These are phyloP conservation scores for Ferrisia virgata DNA, from an alignment of 2,888 invertebrate species.

Conservation along the genomic window DNA sequence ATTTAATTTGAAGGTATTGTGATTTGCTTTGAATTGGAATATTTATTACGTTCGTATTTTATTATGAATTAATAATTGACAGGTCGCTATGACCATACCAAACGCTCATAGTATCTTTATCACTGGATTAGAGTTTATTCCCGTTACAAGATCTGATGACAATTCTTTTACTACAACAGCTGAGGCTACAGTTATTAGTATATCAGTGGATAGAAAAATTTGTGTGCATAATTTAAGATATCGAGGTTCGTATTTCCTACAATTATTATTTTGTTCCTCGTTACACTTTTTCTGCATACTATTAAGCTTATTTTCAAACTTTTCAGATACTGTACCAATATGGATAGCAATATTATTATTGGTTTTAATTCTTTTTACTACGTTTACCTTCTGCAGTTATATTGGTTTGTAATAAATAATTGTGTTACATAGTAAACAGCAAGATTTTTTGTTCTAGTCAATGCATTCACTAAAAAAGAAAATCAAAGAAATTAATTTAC, in stretches of 20 bases:
- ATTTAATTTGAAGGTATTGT: slow-evolving; percentile 78
- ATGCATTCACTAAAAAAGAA: neutral
- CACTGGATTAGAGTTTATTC: slow-evolving; percentile 91
- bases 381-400: slow-evolving; percentile 23
- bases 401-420: slow-evolving; percentile 31
- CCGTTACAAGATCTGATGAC: slow-evolving; percentile 54
- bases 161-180: slow-evolving; percentile 71
- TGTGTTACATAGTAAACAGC: neutral
- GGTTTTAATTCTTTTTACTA: neutral
- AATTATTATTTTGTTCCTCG: too few relatives aligned
- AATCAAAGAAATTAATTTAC: neutral
- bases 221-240: slow-evolving; percentile 82
- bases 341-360: slow-evolving; percentile 32
- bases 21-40: neutral
- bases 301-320: neutral
- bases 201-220: slow-evolving; percentile 92
- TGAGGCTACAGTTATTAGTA: slow-evolving; percentile 87
- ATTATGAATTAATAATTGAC: slow-evolving; percentile 46
- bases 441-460: neutral
- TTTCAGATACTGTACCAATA: slow-evolving; percentile 37
- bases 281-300: neutral
- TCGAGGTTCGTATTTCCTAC: slow-evolving; percentile 54
- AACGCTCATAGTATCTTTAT: slow-evolving; percentile 95
- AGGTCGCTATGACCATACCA: slow-evolving; percentile 78
- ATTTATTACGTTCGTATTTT: neutral